phyloP scores from a whole-genome alignment of 2,113 vertebrate species.

The Pardalotus punctatus region DNA sequence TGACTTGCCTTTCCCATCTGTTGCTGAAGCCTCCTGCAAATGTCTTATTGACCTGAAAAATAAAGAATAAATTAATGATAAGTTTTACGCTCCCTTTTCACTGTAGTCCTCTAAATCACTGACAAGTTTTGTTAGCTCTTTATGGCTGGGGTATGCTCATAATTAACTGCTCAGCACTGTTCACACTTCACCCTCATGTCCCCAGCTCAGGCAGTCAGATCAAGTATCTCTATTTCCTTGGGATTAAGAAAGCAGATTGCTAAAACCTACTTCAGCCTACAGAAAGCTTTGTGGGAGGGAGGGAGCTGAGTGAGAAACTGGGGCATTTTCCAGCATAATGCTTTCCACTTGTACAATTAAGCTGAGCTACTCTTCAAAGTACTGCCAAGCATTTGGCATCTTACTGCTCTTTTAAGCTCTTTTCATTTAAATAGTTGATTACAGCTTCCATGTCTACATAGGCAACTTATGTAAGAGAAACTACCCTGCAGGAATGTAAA shows the following conservation, averaged over 20 bases:
- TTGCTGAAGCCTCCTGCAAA: conserved; percentile 87
- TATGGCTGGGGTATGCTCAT: background rate
- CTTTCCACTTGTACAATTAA: conserved; percentile 13
- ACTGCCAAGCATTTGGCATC: background rate
- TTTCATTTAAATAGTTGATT: conserved; percentile 45
- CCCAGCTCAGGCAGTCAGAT: background rate
- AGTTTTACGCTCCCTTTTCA: background rate
- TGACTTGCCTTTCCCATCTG: conserved; percentile 86
- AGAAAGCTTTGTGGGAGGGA: conserved; percentile 9
- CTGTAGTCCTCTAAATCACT: background rate
- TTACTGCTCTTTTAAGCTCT: conserved; percentile 40
- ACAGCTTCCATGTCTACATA: conserved; percentile 22
- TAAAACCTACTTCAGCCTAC: conserved; percentile 16
- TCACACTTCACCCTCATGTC: background rate
- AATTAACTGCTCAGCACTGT: background rate
- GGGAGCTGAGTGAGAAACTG: conserved; percentile 10
- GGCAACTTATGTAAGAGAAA: conserved; percentile 31
- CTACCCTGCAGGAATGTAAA: conserved; percentile 18
- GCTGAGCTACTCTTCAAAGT: background rate
- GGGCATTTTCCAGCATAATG: conserved; percentile 39
- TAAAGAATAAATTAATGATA: background rate
- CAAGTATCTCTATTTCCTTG: background rate
- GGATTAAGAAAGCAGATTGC: conserved; percentile 2
- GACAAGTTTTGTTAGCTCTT: background rate
- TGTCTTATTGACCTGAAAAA: conserved; percentile 86